phyloP scores from a whole-genome alignment of 2,888 invertebrate species.

The Euzetes globulus region DNA sequence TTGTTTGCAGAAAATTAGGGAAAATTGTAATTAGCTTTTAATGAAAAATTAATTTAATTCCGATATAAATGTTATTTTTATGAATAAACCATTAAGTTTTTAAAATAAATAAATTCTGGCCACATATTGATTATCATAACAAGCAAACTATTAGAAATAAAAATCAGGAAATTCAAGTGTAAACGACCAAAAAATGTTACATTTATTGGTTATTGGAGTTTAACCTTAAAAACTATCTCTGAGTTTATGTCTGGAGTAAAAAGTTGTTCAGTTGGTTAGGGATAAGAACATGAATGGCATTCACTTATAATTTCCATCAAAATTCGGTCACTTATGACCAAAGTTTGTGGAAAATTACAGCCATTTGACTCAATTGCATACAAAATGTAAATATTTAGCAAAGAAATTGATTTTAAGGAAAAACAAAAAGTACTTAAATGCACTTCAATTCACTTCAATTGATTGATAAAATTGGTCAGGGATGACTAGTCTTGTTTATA shows the following conservation, averaged over 20 bases:
- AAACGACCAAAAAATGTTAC: constrained; percentile 3
- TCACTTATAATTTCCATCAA: no score
- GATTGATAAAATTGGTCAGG: no score
- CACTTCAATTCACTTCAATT: no score
- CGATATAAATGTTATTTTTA: background rate
- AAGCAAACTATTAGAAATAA: background rate
- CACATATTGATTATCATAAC: background rate
- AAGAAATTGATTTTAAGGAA: no score
- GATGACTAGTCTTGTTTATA: no score
- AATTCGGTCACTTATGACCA: no score
- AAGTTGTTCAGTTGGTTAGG: background rate
- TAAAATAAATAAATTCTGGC: no score
- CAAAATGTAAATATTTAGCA: no score
- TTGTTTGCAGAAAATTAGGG: background rate
- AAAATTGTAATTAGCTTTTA: background rate
- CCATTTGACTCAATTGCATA: no score
- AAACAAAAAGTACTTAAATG: no score
- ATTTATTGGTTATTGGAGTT: background rate
- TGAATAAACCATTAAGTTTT: background rate
- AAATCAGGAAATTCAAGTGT: background rate
- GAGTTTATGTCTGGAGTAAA: background rate
- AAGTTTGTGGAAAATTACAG: no score
- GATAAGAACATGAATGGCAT: no score
- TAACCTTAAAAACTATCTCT: constrained; percentile 1
- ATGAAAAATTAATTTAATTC: background rate